These are phyloP conservation scores for Poeciliopsis gracilis DNA, from an alignment of 2,797 vertebrate species.

Conservation along the genomic window DNA sequence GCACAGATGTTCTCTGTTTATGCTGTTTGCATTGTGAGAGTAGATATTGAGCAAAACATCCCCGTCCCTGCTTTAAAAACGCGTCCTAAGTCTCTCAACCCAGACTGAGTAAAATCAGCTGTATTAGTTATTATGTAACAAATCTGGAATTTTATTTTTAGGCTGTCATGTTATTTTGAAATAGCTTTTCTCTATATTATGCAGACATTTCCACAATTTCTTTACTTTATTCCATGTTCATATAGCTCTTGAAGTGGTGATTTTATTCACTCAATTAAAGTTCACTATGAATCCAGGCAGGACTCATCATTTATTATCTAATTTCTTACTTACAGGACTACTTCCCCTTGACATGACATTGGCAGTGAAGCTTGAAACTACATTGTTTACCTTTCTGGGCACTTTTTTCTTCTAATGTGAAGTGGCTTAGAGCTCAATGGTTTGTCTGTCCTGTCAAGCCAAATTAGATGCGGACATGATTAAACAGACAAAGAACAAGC, in stretches of 20 bases:
- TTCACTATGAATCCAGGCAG: constrained; percentile 9
- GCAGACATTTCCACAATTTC: constrained; percentile 12
- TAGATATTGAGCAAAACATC: constrained; percentile 4
- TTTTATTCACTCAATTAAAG: constrained; percentile 31
- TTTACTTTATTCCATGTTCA: constrained; percentile 7
- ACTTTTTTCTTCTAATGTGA: constrained; percentile 13
- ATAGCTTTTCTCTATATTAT: not conserved
- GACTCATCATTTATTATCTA: constrained; percentile 6
- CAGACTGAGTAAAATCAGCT: not conserved
- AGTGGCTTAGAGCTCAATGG: constrained; percentile 31
- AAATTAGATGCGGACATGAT: constrained; percentile 42
- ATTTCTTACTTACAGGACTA: constrained; percentile 23
- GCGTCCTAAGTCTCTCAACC: not conserved
- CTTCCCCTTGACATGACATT: constrained; percentile 73
- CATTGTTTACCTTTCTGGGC: constrained; percentile 26
- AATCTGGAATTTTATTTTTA: not conserved
- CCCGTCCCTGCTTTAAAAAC: constrained; percentile 5
- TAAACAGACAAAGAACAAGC: constrained; percentile 17
- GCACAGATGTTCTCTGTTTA: not conserved
- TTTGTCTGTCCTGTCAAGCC: constrained; percentile 25
- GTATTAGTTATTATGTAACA: constrained; percentile 1
- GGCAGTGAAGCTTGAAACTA: constrained; percentile 38
- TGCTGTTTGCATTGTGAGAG: not conserved
- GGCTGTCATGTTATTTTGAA: constrained; percentile 18
- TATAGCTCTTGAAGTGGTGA: constrained; percentile 32